Conservation (phyloP, 2,888 invertebrate species). For the Drosophila recens region DNA sequence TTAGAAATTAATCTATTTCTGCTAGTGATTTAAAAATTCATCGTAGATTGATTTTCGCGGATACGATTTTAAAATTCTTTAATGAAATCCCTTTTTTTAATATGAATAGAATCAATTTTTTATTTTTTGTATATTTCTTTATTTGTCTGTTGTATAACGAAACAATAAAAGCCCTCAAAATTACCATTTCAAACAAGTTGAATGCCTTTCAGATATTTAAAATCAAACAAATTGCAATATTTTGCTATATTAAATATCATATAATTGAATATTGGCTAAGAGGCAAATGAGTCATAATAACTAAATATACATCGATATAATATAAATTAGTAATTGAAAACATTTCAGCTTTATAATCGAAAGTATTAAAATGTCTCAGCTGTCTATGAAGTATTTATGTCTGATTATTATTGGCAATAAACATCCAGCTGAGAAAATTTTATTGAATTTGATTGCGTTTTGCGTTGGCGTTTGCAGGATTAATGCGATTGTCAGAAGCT, state of each 20-base stretch:
- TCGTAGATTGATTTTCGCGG: no score
- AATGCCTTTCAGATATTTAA: not conserved
- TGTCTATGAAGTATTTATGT: conserved; percentile 20
- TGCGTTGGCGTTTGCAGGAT: conserved; percentile 23
- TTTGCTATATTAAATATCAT: not conserved
- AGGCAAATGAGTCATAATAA: not conserved
- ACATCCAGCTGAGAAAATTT: conserved; percentile 12
- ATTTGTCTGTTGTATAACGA: no score
- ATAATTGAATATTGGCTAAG: not conserved
- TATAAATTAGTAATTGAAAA: not conserved
- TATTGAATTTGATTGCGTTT: conserved; percentile 15
- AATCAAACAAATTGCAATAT: not conserved
- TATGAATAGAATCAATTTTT: no score
- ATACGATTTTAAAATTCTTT: no score
- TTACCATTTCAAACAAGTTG: not conserved
- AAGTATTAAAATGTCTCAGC: not conserved
- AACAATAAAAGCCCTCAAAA: no score
- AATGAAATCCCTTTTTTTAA: no score
- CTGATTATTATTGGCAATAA: conserved; percentile 10
- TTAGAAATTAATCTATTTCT: no score
- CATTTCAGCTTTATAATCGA: not conserved
- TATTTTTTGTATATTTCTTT: no score
- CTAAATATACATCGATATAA: not conserved
- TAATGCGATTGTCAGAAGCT: conserved; percentile 51
- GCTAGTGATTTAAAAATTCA: no score